Percentiles rank a stretch among this genome's conserved stretches.
phyloP scores from a whole-genome alignment of 2,113 vertebrate species.

The Motacilla alba region DNA sequence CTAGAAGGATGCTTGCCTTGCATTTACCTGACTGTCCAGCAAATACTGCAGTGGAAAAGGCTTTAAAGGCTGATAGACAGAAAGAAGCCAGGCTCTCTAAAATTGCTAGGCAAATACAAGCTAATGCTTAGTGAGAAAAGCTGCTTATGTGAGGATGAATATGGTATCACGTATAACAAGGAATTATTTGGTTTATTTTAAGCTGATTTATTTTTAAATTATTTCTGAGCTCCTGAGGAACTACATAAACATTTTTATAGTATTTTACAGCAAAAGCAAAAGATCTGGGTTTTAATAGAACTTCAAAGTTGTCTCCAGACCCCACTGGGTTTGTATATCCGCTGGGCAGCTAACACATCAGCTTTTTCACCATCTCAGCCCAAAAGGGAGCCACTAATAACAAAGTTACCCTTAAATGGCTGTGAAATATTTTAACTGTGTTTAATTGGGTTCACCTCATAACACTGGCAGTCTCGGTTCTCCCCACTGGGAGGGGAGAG shows the following conservation, averaged over 20 bases:
- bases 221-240: constrained; percentile 38
- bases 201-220: constrained; percentile 57
- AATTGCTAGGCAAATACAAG: constrained; percentile 28
- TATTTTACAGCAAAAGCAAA: background rate
- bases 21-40: constrained; percentile 3
- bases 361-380: background rate
- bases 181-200: constrained; percentile 56
- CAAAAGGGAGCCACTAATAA: background rate
- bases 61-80: constrained; percentile 3
- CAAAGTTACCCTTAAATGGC: background rate
- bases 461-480: background rate
- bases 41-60: background rate
- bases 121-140: constrained; percentile 47
- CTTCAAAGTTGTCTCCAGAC: background rate
- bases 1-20: constrained; percentile 28
- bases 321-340: background rate
- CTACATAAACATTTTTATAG: constrained; percentile 19
- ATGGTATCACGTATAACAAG: constrained; percentile 22
- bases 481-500: background rate
- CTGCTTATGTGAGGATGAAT: constrained; percentile 53
- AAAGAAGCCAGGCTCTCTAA: constrained; percentile 16
- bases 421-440: background rate
- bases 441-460: background rate
- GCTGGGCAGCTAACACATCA: background rate
- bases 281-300: background rate